These are phyloP conservation scores for Drusus annulatus DNA, from an alignment of 1,140 invertebrate species.

Conservation along the genomic window DNA sequence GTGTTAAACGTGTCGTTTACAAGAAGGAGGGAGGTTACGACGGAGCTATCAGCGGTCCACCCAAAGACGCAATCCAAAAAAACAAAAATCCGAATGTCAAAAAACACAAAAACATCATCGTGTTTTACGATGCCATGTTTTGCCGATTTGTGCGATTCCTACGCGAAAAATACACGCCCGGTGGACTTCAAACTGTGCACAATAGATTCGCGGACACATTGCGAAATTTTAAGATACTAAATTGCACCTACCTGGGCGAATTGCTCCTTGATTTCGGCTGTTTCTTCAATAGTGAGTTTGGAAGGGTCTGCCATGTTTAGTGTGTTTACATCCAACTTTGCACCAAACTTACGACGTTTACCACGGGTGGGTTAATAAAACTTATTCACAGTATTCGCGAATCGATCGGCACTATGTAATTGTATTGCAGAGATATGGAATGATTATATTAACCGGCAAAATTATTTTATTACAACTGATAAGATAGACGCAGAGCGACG, in stretches of 20 bases:
- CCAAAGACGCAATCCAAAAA: not conserved
- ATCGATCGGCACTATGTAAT: not conserved
- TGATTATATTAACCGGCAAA: conserved; percentile 13
- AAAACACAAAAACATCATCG: not conserved
- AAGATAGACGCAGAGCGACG: conserved; percentile 27
- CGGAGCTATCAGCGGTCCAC: not conserved
- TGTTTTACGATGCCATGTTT: conserved; percentile 8
- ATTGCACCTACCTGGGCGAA: conserved; percentile 66
- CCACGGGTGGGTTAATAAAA: not conserved
- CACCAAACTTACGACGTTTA: conserved; percentile 26
- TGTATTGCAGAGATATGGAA: not conserved
- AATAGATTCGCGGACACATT: not conserved
- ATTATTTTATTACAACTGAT: conserved; percentile 35
- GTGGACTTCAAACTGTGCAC: not conserved
- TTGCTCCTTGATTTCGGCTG: conserved; percentile 68
- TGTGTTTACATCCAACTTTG: conserved; percentile 17
- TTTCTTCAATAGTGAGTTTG: conserved; percentile 70
- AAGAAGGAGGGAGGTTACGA: not conserved
- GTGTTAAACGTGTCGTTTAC: not conserved
- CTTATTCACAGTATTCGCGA: conserved; percentile 1
- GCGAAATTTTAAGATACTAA: not conserved
- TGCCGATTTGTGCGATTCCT: not conserved
- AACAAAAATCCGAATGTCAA: not conserved
- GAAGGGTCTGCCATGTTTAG: conserved; percentile 65
- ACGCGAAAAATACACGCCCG: not conserved